Percentiles rank a stretch among this genome's conserved stretches.
These are phyloP conservation scores for Procambarus virginalis DNA, from an alignment of 1,140 invertebrate species.

Conservation along the genomic window DNA sequence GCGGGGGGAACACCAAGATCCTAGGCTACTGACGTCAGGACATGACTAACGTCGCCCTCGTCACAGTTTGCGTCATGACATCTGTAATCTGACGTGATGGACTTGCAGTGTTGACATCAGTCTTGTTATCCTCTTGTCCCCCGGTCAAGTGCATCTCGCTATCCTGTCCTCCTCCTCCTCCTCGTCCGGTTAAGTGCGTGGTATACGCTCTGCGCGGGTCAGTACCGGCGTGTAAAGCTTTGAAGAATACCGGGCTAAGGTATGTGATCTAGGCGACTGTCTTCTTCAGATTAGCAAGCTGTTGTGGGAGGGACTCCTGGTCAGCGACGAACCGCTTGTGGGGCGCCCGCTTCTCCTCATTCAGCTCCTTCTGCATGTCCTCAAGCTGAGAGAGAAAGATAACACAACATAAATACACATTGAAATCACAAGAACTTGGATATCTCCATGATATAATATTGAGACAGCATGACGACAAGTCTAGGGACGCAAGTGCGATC, in stretches of 20 bases:
- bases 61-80: no score
- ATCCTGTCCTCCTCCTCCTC: no score
- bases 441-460: neutral
- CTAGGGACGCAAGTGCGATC: no score
- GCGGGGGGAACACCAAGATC: no score
- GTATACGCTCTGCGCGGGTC: no score
- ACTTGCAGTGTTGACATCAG: neutral
- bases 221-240: no score
- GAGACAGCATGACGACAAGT: no score
- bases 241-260: neutral
- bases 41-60: no score
- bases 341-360: slow-evolving; percentile 8
- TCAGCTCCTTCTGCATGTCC: slow-evolving; percentile 47
- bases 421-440: neutral
- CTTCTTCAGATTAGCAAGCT: slow-evolving; percentile 58
- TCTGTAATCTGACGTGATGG: no score
- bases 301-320: slow-evolving; percentile 44
- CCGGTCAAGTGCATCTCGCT: no score
- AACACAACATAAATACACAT: neutral
- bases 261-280: neutral
- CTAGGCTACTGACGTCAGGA: no score
- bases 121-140: neutral
- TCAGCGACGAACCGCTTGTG: slow-evolving; percentile 50
- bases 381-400: slow-evolving; percentile 24
- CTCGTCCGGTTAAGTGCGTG: no score